Evolutionary conservation across 2,113 vertebrate genomes (phyloP).

Genomic region (Labeo catla): DNA sequence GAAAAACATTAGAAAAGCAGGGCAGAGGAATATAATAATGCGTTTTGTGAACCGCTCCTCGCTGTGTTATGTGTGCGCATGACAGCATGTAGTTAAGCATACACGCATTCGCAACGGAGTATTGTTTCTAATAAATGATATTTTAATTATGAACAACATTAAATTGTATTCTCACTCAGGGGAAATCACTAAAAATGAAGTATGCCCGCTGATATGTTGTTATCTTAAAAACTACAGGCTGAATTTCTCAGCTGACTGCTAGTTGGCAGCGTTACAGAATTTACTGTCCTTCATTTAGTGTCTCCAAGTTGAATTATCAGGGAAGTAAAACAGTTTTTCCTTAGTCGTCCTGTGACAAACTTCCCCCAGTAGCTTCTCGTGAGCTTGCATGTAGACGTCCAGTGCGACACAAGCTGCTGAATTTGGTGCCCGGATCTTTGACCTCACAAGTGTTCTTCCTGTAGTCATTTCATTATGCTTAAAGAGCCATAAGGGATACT

Average conservation of each 20-base stretch:
- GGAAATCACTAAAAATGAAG: slow-evolving; percentile 26
- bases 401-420: neutral
- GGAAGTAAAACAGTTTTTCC: neutral
- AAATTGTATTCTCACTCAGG: slow-evolving; percentile 23
- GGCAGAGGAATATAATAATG: neutral
- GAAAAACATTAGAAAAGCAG: neutral
- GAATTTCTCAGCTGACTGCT: slow-evolving; percentile 22
- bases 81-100: slow-evolving; percentile 5
- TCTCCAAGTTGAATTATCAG: neutral
- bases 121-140: slow-evolving; percentile 4
- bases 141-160: slow-evolving; percentile 28
- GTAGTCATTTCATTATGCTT: slow-evolving; percentile 53
- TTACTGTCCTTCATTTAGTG: slow-evolving; percentile 9
- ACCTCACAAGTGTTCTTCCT: slow-evolving; percentile 38
- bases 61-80: neutral
- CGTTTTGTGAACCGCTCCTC: neutral
- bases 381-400: neutral
- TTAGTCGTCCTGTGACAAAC: neutral
- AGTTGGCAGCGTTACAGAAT: slow-evolving; percentile 20
- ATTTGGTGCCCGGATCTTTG: slow-evolving; percentile 6
- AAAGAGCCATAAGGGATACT: slow-evolving; percentile 70
- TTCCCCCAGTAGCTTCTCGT: neutral
- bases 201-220: neutral
- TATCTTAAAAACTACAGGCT: slow-evolving; percentile 19
- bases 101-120: neutral